Conservation (phyloP, 1,140 invertebrate species). For the Phenacoccus solenopsis region DNA sequence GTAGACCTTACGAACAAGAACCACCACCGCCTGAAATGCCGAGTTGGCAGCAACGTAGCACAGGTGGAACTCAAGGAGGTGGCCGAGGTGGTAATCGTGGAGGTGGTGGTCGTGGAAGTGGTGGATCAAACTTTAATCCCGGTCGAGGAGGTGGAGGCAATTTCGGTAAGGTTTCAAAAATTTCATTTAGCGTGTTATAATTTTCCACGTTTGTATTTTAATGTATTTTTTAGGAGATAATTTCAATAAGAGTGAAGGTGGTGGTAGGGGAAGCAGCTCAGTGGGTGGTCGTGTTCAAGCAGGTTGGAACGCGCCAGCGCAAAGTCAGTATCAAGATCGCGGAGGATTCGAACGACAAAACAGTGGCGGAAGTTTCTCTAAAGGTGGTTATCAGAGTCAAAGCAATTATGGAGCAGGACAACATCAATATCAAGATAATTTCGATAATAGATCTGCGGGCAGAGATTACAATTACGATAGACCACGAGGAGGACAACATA, state of each 20-base stretch:
- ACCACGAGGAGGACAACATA: too few species aligned
- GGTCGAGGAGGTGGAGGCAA: slow-evolving; percentile 10
- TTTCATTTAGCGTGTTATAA: not conserved
- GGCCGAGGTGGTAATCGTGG: slow-evolving; percentile 17
- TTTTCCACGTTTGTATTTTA: not conserved
- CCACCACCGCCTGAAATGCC: slow-evolving; percentile 93
- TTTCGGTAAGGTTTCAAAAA: not conserved
- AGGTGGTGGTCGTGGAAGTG: slow-evolving; percentile 20
- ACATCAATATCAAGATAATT: not conserved
- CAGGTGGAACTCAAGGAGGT: not conserved
- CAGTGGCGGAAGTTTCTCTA: not conserved
- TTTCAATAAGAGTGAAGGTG: slow-evolving; percentile 1
- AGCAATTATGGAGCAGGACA: not conserved
- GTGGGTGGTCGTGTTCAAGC: slow-evolving; percentile 24
- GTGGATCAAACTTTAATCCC: slow-evolving; percentile 21
- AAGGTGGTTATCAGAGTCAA: slow-evolving; percentile 19
- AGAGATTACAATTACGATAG: too few species aligned
- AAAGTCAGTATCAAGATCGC: not conserved
- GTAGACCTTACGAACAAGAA: slow-evolving; percentile 72
- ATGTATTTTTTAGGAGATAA: not conserved
- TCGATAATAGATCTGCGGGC: not conserved
- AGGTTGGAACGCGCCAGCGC: slow-evolving; percentile 25
- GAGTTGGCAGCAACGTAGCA: slow-evolving; percentile 57
- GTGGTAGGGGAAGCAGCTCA: slow-evolving; percentile 20
- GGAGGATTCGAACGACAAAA: slow-evolving; percentile 13